Percentiles rank a stretch among this genome's conserved stretches.
Conservation (phyloP, 2,113 vertebrate genomes). For the Proterorhinus semilunaris region DNA sequence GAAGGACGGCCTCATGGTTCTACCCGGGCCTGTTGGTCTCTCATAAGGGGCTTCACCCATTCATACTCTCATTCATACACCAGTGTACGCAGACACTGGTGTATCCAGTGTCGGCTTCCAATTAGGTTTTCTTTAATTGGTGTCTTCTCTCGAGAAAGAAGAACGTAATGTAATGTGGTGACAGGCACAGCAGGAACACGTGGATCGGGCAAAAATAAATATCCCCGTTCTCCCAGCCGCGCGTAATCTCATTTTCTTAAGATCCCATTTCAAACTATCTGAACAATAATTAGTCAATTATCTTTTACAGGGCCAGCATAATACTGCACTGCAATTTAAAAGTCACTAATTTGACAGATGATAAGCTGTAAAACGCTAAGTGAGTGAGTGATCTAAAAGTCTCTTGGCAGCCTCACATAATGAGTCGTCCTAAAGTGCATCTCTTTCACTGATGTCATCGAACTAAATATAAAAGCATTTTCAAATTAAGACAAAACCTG, state of each 20-base stretch:
- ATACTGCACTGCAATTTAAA: not conserved
- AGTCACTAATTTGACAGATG: not conserved
- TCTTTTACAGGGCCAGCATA: not conserved
- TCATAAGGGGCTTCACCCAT: no score
- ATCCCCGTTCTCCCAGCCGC: not conserved
- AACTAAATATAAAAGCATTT: slow-evolving; percentile 38
- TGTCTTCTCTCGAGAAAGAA: no score
- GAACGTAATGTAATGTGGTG: no score
- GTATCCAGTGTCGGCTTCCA: no score
- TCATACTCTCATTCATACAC: no score
- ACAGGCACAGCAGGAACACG: no score
- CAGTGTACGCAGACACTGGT: no score
- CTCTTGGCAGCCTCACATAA: not conserved
- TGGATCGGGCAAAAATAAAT: no score
- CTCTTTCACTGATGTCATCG: slow-evolving; percentile 4
- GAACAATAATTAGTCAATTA: not conserved
- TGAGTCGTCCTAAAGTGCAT: slow-evolving; percentile 12
- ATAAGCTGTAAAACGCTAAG: not conserved
- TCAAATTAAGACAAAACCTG: slow-evolving; percentile 35
- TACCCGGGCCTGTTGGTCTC: no score
- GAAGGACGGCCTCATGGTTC: no score
- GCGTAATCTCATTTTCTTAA: not conserved
- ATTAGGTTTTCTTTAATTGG: no score
- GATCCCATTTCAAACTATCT: not conserved
- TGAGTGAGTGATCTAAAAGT: not conserved